Evolutionary conservation across 2,113 vertebrate species (phyloP).

Genomic region (Chionodraco myersi): DNA sequence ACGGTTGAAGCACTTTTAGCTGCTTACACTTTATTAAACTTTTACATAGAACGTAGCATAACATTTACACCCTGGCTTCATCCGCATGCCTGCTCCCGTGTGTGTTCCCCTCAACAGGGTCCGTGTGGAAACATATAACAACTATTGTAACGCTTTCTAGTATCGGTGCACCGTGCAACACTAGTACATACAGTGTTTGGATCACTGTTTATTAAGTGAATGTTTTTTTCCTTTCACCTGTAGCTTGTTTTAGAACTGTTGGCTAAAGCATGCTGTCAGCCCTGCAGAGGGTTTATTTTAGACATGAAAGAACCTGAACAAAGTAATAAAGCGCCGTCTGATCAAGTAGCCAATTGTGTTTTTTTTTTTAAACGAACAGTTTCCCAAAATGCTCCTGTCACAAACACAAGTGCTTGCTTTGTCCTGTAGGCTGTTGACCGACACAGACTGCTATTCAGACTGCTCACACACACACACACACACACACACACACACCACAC

Average conservation of each 20-base stretch:
- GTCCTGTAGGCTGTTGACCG: conserved; percentile 42
- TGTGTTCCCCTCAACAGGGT: too few species aligned
- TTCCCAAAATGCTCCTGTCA: conserved; percentile 33
- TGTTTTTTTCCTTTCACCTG: background rate
- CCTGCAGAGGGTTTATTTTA: background rate
- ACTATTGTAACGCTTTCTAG: too few species aligned
- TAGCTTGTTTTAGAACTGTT: background rate
- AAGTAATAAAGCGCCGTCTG: background rate
- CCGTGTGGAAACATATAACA: too few species aligned
- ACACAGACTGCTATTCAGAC: conserved; percentile 44
- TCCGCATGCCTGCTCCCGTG: too few species aligned
- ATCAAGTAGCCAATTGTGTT: conserved; percentile 37
- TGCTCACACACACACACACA: background rate
- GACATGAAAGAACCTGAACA: conserved; percentile 7
- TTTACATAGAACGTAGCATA: too few species aligned
- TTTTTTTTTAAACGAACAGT: background rate
- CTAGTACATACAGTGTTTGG: too few species aligned
- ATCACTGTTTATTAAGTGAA: background rate
- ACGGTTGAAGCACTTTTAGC: too few species aligned
- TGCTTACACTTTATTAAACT: too few species aligned
- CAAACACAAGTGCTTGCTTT: conserved; percentile 49
- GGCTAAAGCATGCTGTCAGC: background rate
- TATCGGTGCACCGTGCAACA: too few species aligned
- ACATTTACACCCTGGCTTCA: too few species aligned
- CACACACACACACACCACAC: conserved; percentile 1